Conservation (phyloP, 2,888 invertebrate genomes). For the Nudaria mundana region DNA sequence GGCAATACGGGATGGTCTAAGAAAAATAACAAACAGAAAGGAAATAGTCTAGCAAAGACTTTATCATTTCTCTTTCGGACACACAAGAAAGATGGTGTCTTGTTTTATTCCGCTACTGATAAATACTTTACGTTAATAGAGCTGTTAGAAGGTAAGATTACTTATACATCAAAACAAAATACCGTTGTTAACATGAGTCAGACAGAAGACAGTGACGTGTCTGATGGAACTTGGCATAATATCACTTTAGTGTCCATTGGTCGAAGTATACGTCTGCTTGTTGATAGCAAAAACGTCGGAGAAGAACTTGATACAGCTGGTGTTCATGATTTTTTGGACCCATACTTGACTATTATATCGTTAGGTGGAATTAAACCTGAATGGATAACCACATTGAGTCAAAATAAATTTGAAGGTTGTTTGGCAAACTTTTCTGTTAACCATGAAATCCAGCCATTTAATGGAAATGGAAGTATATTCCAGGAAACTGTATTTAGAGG, state of each 20-base stretch:
- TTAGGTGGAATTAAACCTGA: conserved; percentile 89
- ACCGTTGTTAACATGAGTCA: conserved; percentile 92
- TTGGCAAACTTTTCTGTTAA: conserved; percentile 94
- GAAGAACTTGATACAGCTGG: conserved; percentile 93
- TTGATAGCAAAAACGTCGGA: conserved; percentile 87
- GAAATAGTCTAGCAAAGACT: conserved; percentile 83
- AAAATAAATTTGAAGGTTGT: conserved; percentile 92
- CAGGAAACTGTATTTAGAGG: conserved; percentile 86
- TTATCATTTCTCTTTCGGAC: conserved; percentile 92
- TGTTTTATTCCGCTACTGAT: conserved; percentile 93
- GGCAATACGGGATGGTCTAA: conserved; percentile 87
- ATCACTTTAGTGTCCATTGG: conserved; percentile 87
- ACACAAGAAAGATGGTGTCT: conserved; percentile 86
- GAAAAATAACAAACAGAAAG: conserved; percentile 44
- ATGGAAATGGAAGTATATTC: conserved; percentile 92
- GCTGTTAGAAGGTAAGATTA: conserved; percentile 87
- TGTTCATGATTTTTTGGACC: conserved; percentile 95
- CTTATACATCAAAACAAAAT: conserved; percentile 90
- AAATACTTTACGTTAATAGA: conserved; percentile 93
- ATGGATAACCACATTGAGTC: conserved; percentile 77
- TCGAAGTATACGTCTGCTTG: conserved; percentile 85
- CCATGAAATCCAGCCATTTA: conserved; percentile 93
- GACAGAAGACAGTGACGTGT: conserved; percentile 80
- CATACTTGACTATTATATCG: conserved; percentile 90
- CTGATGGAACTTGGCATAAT: conserved; percentile 95